phyloP scores from a whole-genome alignment of 2,888 invertebrate species.

The Leptinotarsa rubiginosa region DNA sequence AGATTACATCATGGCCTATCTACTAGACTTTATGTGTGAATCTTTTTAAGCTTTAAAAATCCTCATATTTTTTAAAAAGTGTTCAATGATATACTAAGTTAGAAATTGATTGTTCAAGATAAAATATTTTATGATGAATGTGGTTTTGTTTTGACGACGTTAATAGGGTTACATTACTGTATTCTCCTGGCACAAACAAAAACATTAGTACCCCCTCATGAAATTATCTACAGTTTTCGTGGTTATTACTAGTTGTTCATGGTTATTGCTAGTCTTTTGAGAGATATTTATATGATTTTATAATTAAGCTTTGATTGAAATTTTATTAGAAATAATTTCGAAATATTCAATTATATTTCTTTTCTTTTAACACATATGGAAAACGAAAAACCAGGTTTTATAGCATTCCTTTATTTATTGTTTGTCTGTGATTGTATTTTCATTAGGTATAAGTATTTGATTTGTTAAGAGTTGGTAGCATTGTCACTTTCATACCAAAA shows the following conservation, averaged over 20 bases:
- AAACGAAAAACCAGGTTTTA: slow-evolving; percentile 32
- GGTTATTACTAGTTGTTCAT: background rate
- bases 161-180: slow-evolving; percentile 6
- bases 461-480: slow-evolving; percentile 51
- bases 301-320: slow-evolving; percentile 23
- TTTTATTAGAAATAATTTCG: slow-evolving; percentile 26
- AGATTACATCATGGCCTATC: slow-evolving; percentile 13
- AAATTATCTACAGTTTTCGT: background rate
- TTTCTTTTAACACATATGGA: slow-evolving; percentile 20
- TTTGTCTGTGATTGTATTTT: slow-evolving; percentile 48
- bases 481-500: slow-evolving; percentile 36
- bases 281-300: slow-evolving; percentile 23
- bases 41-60: slow-evolving; percentile 19
- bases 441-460: slow-evolving; percentile 21
- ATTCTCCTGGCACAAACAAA: background rate
- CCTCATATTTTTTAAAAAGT: slow-evolving; percentile 17
- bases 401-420: slow-evolving; percentile 37
- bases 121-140: slow-evolving; percentile 19
- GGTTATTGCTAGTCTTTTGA: slow-evolving; percentile 4
- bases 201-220: background rate
- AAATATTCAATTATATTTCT: slow-evolving; percentile 21
- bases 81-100: slow-evolving; percentile 17
- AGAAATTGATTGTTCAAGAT: slow-evolving; percentile 18
- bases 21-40: slow-evolving; percentile 9
- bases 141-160: slow-evolving; percentile 15